Percentiles rank a stretch among this genome's conserved stretches.
Conservation (phyloP, 2,888 invertebrate species). For the Peribatodes rhomboidaria region DNA sequence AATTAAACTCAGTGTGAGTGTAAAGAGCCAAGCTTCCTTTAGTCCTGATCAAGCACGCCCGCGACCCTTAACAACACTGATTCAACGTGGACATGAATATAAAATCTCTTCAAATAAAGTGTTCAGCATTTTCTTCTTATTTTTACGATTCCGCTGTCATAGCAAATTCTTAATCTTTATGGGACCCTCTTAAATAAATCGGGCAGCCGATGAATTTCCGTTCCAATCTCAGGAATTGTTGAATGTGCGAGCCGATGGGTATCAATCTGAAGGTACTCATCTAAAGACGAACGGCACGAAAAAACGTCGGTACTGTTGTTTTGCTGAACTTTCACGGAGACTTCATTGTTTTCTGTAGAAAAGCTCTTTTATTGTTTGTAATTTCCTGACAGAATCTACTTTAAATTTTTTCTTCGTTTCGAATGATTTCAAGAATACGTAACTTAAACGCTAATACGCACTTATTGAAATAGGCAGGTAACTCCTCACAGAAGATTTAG, state of each 20-base stretch:
- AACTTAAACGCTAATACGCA: too few species aligned
- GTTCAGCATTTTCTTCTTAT: constrained; percentile 38
- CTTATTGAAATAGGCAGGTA: too few species aligned
- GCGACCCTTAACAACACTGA: constrained; percentile 30
- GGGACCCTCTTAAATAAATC: constrained; percentile 52
- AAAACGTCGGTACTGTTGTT: constrained; percentile 31
- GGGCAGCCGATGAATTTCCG: constrained; percentile 47
- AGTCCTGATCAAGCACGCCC: constrained; percentile 3
- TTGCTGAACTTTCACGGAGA: constrained; percentile 35
- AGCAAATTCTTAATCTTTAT: constrained; percentile 52
- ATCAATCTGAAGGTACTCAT: constrained; percentile 44
- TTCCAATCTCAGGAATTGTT: constrained; percentile 48
- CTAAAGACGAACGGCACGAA: constrained; percentile 41
- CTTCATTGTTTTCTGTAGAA: constrained; percentile 10
- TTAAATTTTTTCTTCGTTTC: neutral
- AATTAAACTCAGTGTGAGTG: constrained; percentile 3
- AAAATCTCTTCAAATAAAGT: constrained; percentile 44
- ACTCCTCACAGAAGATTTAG: too few species aligned
- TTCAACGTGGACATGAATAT: constrained; percentile 52
- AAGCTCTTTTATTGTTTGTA: neutral
- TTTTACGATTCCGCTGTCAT: constrained; percentile 43
- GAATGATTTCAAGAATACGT: neutral
- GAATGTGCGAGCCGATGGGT: constrained; percentile 47
- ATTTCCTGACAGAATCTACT: neutral
- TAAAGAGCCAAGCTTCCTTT: neutral